Evolutionary conservation across 2,888 invertebrate genomes (phyloP), one percentile per base, ranked within the genome.

Genomic region (Lasioglossum lativentre): DNA sequence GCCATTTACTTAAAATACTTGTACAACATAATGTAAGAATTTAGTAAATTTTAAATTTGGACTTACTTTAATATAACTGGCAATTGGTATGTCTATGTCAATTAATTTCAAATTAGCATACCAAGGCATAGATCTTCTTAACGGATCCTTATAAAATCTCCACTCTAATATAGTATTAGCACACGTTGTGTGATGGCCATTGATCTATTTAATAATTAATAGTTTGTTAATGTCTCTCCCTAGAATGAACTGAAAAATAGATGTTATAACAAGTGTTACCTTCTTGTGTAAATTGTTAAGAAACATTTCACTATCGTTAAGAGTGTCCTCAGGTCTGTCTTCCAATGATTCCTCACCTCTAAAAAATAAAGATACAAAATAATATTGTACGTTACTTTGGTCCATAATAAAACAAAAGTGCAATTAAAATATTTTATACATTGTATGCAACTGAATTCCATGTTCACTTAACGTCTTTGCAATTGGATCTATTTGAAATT

Each of bases 31-130:
- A 45, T 16, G 45, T 16, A 63, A 30, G 1, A 34, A 8, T 47
- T 79, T 63, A 4, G 27, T 56, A 68, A 42, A 3, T 47, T 63
- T 63, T 12, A 1, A 71, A 72, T 70, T 63, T 2, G 27, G 76
- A 27, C 78, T 76, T 86, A 93, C 92, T 85, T 92, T 93, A 4
- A 90, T 76, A 75, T 88, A 91, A 47, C 73, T 38, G 14, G 10
- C 42, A 52, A 92, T 89, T 40, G 90, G 87, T 63, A 93, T 92
- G 10, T 40, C 2, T 23, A 89, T 47, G 34, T 87, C 86, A n/a
- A 52, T 68, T 78, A 93, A 82, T 84, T 90, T 86, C 77, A 93
- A 86, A 4, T 27, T 12, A 42, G 80, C 86, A 34, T 77, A 78
- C 90, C 87, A 89, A 16, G 89, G 68, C 6, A 3, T 10, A 40